phyloP scores from a whole-genome alignment of 2,797 vertebrate species.

The Chanos chanos region DNA sequence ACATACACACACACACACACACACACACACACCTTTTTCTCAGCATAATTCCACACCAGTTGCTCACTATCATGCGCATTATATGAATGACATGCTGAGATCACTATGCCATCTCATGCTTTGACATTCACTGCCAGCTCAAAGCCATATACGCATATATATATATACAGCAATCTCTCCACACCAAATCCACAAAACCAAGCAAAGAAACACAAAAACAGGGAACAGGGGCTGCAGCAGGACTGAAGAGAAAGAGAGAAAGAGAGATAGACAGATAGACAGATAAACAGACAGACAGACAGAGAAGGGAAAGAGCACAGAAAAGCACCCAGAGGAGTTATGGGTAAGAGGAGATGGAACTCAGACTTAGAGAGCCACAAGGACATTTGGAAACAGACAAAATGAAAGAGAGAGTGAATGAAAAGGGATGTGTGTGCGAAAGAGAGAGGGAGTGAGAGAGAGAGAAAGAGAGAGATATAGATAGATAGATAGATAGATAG shows the following conservation, averaged over 20 bases:
- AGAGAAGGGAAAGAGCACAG: slow-evolving; percentile 16
- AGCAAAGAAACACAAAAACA: slow-evolving; percentile 6
- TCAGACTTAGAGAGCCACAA: slow-evolving; percentile 16
- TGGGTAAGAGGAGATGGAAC: slow-evolving; percentile 1
- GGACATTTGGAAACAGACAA: slow-evolving; percentile 25
- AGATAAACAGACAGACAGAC: not conserved
- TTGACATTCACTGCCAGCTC: not conserved
- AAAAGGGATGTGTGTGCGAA: slow-evolving; percentile 7
- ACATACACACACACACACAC: not conserved
- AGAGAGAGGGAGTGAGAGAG: slow-evolving; percentile 1
- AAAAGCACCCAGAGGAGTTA: slow-evolving; percentile 4
- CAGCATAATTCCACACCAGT: not conserved
- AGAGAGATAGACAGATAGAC: not conserved
- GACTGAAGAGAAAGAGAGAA: slow-evolving; percentile 10
- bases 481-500: slow-evolving; percentile 15
- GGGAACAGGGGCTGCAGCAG: slow-evolving; percentile 12
- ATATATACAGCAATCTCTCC: slow-evolving; percentile 6
- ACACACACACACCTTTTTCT: not conserved
- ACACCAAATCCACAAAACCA: not conserved
- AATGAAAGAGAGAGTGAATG: not conserved
- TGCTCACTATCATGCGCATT: slow-evolving; percentile 3
- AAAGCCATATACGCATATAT: not conserved
- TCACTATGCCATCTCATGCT: slow-evolving; percentile 6
- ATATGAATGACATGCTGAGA: not conserved
- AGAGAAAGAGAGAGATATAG: slow-evolving; percentile 32